Conservation (phyloP, 2,113 vertebrate species). For the Ailuropoda melanoleuca region DNA sequence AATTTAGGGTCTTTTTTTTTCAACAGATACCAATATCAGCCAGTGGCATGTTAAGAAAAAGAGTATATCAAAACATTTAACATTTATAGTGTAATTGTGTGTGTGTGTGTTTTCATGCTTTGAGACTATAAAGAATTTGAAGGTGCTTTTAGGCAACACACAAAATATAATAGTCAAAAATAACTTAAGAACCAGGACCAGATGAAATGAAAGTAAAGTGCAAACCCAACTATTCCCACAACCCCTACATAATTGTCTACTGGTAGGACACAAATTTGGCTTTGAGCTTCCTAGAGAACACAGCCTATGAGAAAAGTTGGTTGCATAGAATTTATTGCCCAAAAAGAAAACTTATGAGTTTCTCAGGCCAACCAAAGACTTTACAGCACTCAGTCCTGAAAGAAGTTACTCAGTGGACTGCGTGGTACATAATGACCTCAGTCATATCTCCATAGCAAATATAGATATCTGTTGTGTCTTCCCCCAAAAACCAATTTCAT, state of each 20-base stretch:
- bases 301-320: not conserved
- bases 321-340: not conserved
- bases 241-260: not conserved
- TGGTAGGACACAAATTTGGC: not conserved
- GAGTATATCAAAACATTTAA: not conserved
- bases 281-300: constrained; percentile 3
- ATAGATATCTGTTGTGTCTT: not conserved
- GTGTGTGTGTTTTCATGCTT: not conserved
- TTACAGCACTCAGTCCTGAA: not conserved
- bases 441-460: not conserved
- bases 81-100: not conserved
- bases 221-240: not conserved
- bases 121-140: constrained; percentile 25
- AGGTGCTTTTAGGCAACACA: not conserved
- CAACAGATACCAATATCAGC: not conserved
- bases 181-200: not conserved
- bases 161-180: not conserved
- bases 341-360: not conserved
- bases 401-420: not conserved
- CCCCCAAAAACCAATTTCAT: not conserved
- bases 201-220: not conserved
- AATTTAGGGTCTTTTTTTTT: not conserved
- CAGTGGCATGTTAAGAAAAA: not conserved
- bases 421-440: not conserved
- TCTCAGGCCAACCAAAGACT: not conserved